phyloP scores from a whole-genome alignment of 2,888 invertebrate genomes.

The Andrena praecox region DNA sequence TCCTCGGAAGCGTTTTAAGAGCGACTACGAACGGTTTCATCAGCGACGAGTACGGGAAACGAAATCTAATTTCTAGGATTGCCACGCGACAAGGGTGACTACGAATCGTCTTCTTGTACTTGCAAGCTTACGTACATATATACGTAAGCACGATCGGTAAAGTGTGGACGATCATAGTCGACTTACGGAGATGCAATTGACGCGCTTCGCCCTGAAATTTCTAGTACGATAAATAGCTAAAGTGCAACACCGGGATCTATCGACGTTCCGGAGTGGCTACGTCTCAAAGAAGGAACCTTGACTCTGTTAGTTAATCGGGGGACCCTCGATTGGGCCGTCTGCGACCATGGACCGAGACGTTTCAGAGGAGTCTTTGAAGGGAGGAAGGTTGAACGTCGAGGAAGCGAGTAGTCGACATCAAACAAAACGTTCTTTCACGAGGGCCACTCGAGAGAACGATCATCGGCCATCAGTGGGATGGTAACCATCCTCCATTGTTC shows the following conservation, averaged over 20 bases:
- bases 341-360: conserved; percentile 23
- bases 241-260: neutral
- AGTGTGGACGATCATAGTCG: conserved; percentile 1
- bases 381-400: conserved; percentile 32
- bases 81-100: no score
- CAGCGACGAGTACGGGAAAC: neutral
- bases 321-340: neutral
- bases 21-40: neutral
- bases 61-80: no score
- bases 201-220: neutral
- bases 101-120: no score
- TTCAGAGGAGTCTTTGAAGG: conserved; percentile 14
- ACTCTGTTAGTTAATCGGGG: neutral
- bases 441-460: conserved; percentile 47
- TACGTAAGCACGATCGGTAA: neutral
- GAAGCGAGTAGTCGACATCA: conserved; percentile 40
- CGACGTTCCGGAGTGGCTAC: neutral
- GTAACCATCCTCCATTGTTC: conserved; percentile 52
- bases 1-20: neutral
- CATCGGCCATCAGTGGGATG: conserved; percentile 34
- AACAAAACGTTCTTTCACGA: conserved; percentile 48
- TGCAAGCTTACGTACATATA: no score
- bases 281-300: conserved; percentile 9
- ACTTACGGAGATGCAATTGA: neutral
- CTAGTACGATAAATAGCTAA: neutral